Evolutionary conservation across 2,797 vertebrate genomes (phyloP).

Genomic region (Smutsia temminckii): DNA sequence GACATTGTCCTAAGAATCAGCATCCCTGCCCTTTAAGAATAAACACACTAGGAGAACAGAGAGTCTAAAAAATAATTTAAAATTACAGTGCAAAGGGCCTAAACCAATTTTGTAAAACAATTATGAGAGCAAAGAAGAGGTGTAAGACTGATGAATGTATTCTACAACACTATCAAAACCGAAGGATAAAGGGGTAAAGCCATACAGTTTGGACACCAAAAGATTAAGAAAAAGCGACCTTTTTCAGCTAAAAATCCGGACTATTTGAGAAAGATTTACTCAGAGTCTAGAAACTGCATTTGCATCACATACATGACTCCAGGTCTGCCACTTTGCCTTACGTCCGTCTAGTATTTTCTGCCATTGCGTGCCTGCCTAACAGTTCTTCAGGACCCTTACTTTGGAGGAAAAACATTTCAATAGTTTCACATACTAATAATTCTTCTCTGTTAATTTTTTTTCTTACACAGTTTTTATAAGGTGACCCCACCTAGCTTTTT

Average conservation of each 20-base stretch:
- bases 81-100: not conserved
- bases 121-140: not conserved
- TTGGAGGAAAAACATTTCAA: not conserved
- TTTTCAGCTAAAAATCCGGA: not conserved
- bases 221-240: not conserved
- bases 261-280: not conserved
- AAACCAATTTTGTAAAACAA: not conserved
- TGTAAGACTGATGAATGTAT: not conserved
- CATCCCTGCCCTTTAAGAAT: not conserved
- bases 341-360: not conserved
- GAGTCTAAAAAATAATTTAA: not conserved
- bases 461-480: not conserved
- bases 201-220: not conserved
- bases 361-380: not conserved
- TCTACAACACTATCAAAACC: not conserved
- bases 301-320: accelerated
- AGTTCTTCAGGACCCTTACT: not conserved
- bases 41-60: not conserved
- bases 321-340: not conserved
- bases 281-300: not conserved
- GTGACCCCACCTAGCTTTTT: not conserved
- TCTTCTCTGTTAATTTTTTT: not conserved
- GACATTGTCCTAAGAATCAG: not conserved
- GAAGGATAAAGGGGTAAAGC: not conserved
- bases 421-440: not conserved